Evolutionary conservation across 2,888 invertebrate genomes (phyloP).

Genomic region (Frankliniella fusca): DNA sequence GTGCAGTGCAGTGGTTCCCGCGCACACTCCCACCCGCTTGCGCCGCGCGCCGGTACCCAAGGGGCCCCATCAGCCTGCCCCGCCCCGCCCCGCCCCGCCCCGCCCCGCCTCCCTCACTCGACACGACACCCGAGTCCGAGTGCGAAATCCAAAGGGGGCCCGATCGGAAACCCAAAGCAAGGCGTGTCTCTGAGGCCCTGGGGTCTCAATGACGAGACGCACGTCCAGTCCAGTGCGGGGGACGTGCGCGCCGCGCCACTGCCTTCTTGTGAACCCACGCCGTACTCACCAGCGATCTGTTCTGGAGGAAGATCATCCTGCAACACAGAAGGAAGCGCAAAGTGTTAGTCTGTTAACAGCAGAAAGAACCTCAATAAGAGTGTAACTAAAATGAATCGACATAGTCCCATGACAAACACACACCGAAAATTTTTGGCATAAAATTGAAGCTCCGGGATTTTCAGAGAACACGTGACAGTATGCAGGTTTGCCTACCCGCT

Average conservation of each 20-base stretch:
- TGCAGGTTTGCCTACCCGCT: too few relatives aligned
- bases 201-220: background rate
- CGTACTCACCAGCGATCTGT: constrained; percentile 78
- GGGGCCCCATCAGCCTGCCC: too few relatives aligned
- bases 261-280: too few relatives aligned
- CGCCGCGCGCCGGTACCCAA: too few relatives aligned
- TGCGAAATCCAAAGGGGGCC: background rate
- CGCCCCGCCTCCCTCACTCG: background rate
- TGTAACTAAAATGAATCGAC: too few relatives aligned
- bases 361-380: too few relatives aligned
- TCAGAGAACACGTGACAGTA: too few relatives aligned
- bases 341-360: background rate
- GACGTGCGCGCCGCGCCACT: background rate
- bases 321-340: constrained; percentile 46
- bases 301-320: constrained; percentile 89
- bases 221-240: background rate
- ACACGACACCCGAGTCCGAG: background rate
- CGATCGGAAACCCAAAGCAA: background rate
- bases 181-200: background rate
- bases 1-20: too few relatives aligned
- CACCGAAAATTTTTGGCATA: too few relatives aligned
- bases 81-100: background rate
- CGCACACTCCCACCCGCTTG: too few relatives aligned
- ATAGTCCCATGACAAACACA: too few relatives aligned
- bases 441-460: too few relatives aligned